Evolutionary conservation across 2,797 vertebrate genomes (phyloP), one percentile per base, ranked within the genome.

Genomic region (Gambusia yucatana): DNA sequence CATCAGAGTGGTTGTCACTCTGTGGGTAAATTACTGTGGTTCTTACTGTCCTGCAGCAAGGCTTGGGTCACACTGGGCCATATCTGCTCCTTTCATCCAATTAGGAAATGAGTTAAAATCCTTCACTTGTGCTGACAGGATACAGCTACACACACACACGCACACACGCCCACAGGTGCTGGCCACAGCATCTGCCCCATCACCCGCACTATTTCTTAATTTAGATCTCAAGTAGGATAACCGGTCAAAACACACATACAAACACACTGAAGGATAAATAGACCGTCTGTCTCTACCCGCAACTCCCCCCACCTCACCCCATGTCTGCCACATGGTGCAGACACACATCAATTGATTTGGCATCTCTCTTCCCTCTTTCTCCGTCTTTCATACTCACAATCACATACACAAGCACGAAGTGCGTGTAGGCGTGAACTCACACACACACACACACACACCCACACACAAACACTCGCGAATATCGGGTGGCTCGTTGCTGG

Each of bases 401-500:
- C 82, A 90, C 86, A 87, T 82, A 87, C 81, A 88, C 77, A 85
- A 65, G 61, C 87, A 90, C 61, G 73, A 82, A 84, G 84, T 88
- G 84, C 78, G 57, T 88, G 44, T 44, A 70, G 81, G 91, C 80
- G 91, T 76, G 83, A 89, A 92, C 89, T 91, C 92, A 86, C 87
- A 86, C 83, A 77, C 82, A 80, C 83, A 82, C 73, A 2, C 50
- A 55, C 50, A 52, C 17, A 52, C 20, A 52, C 50, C 1, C 50
- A 9, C 46, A 16, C 14, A 1, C 46, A 17, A 4, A 82, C 61
- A 77, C 75, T 78, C 84, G 87, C 85, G 87, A 89, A 93, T 91
- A 91, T 90, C 77, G 84, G 94, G 94, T 95, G 95, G 96, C 93
- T 96, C 94, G 96, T 97, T 96, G 96, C 95, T 96, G 96, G 96